Evolutionary conservation across 2,888 invertebrate species (phyloP).

Genomic region (Uloborus plumipes): DNA sequence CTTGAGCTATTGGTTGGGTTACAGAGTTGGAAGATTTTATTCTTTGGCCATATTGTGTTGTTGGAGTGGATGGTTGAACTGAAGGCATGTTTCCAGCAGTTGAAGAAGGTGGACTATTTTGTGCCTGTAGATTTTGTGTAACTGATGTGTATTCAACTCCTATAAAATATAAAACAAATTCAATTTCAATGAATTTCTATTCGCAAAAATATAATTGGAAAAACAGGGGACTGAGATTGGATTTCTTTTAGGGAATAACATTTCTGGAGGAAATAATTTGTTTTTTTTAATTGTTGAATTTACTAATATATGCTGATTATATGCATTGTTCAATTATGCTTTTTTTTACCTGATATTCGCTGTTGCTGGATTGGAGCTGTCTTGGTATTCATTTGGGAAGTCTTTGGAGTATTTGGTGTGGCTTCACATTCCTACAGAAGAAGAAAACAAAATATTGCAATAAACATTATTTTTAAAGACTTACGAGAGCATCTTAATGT

Average conservation of each 20-base stretch:
- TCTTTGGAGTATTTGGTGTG: neutral
- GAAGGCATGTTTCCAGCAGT: neutral
- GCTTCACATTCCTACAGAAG: constrained; percentile 46
- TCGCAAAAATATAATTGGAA: too few species aligned
- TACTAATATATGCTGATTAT: neutral
- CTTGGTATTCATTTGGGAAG: constrained; percentile 2
- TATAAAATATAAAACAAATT: neutral
- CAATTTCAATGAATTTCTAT: neutral
- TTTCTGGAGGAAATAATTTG: too few species aligned
- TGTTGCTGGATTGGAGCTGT: constrained; percentile 34
- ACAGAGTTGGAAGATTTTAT: too few species aligned
- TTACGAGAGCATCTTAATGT: too few species aligned
- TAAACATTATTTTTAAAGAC: too few species aligned
- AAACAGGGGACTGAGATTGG: neutral
- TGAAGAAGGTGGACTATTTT: too few species aligned
- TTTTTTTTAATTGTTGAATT: neutral
- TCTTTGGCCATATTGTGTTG: neutral
- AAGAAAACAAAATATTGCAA: neutral
- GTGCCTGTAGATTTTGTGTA: neutral
- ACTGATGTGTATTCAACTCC: constrained; percentile 7
- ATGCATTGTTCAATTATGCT: neutral
- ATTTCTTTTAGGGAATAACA: neutral
- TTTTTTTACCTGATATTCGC: constrained; percentile 18
- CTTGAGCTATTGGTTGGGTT: too few species aligned
- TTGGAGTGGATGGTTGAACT: neutral